phyloP scores from a whole-genome alignment of 2,797 vertebrate genomes.

The Bradypus variegatus region DNA sequence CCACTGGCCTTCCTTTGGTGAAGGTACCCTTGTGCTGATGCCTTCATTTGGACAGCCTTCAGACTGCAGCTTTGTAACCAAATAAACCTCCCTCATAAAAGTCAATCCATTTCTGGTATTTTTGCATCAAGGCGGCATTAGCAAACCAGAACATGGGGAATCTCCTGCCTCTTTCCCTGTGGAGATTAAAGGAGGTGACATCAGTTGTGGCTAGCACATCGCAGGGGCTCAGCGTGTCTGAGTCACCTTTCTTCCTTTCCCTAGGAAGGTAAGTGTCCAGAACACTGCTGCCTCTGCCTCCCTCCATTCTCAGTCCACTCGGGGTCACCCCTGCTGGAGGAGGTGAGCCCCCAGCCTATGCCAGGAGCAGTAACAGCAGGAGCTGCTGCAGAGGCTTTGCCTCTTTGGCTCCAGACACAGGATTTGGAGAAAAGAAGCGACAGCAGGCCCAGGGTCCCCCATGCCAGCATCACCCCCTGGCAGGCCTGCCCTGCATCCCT shows the following conservation, averaged over 20 bases:
- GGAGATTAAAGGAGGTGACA: not conserved
- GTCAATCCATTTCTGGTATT: too few species aligned
- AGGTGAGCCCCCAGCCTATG: rapidly evolving
- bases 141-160: not conserved
- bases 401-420: not conserved
- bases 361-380: not conserved
- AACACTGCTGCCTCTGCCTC: not conserved
- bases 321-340: not conserved
- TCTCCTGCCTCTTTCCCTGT: not conserved
- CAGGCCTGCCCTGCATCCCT: conserved; percentile 16
- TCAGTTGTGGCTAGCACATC: not conserved
- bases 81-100: too few species aligned
- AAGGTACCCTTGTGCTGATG: too few species aligned
- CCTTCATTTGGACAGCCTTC: too few species aligned
- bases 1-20: too few species aligned
- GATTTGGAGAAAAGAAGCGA: not conserved
- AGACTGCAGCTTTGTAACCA: too few species aligned
- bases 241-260: not conserved
- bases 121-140: too few species aligned
- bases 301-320: not conserved
- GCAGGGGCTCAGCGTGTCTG: not conserved
- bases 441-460: not conserved
- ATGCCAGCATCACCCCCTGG: not conserved
- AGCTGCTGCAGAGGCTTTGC: not conserved
- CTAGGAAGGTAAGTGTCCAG: not conserved